phyloP scores from a whole-genome alignment of 2,113 vertebrate species.

The Cettia cetti region DNA sequence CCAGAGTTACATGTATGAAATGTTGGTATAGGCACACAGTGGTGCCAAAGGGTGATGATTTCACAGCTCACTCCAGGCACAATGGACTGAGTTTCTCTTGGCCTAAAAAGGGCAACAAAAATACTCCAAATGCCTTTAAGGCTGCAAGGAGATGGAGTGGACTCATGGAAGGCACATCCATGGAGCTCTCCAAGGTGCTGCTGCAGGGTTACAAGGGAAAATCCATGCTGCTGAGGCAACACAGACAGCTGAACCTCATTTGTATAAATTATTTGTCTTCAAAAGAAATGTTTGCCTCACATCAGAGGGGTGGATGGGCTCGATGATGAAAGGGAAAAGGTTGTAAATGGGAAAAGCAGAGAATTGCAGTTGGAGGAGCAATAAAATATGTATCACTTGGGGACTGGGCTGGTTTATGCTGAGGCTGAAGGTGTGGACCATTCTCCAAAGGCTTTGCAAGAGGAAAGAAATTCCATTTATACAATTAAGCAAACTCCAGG shows the following conservation, averaged over 20 bases:
- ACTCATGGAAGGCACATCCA: neutral
- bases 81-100: neutral
- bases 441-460: neutral
- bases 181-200: neutral
- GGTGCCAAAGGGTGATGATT: neutral
- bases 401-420: neutral
- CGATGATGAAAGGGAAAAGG: neutral
- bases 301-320: neutral
- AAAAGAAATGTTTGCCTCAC: neutral
- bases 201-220: neutral
- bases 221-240: neutral
- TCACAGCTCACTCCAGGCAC: neutral
- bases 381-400: neutral
- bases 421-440: neutral
- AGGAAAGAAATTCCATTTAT: neutral
- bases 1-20: neutral
- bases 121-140: neutral
- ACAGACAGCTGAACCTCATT: neutral
- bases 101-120: neutral
- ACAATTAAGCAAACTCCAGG: constrained; percentile 18
- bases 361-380: neutral
- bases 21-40: neutral
- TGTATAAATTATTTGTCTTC: neutral
- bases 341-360: neutral
- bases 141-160: rapidly evolving